These are phyloP conservation scores for Buceros bicornis DNA, from an alignment of 2,797 vertebrate species.

Conservation along the genomic window DNA sequence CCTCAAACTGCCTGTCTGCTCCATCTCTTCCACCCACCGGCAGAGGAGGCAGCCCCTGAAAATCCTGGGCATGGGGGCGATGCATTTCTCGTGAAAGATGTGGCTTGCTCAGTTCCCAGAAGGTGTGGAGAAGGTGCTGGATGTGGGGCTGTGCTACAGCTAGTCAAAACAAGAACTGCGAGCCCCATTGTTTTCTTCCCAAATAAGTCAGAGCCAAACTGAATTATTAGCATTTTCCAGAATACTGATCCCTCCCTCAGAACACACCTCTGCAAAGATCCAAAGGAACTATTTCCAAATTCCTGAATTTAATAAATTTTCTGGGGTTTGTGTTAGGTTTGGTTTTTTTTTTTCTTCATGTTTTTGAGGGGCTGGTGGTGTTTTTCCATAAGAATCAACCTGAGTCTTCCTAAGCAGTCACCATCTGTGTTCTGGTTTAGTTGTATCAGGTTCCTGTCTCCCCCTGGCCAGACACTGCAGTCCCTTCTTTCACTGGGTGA, in stretches of 20 bases:
- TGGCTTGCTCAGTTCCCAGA: neutral
- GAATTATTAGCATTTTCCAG: conserved; percentile 25
- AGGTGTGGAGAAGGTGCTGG: neutral
- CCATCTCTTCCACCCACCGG: neutral
- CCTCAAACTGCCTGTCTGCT: neutral
- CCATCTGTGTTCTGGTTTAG: neutral
- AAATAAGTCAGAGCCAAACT: neutral
- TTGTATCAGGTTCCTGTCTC: neutral
- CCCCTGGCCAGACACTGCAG: neutral
- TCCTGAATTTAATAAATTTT: conserved; percentile 8
- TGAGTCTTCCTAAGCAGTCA: neutral
- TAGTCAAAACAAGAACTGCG: neutral
- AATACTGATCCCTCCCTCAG: neutral
- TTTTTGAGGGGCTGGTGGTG: no score
- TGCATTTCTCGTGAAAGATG: neutral
- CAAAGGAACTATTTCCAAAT: conserved; percentile 54
- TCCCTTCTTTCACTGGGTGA: neutral
- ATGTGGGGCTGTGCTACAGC: rapidly evolving
- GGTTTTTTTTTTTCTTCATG: neutral
- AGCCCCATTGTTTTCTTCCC: neutral
- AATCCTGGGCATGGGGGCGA: neutral
- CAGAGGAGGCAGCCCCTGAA: neutral
- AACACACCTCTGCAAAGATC: neutral
- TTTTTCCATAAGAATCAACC: neutral
- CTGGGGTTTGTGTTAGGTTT: neutral